phyloP scores from a whole-genome alignment of 1,140 invertebrate species.

The Caenorhabditis latens region DNA sequence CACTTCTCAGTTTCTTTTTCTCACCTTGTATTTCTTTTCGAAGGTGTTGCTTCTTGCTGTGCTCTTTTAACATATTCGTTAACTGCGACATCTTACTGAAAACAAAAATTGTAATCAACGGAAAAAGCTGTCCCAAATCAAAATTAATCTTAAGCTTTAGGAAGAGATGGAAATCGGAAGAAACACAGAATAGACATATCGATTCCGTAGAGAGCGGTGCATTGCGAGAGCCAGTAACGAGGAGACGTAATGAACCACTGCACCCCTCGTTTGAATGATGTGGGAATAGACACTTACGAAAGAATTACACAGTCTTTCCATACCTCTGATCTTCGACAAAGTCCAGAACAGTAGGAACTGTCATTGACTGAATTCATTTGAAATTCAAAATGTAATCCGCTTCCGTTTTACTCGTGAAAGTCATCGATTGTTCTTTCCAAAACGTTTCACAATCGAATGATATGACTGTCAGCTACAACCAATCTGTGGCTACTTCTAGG shows the following conservation, averaged over 20 bases:
- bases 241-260: too few relatives aligned
- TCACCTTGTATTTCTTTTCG: slow-evolving; percentile 88
- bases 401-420: background rate
- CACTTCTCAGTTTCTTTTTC: background rate
- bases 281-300: too few relatives aligned
- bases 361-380: background rate
- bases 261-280: too few relatives aligned
- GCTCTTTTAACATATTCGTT: slow-evolving; percentile 82
- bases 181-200: too few relatives aligned
- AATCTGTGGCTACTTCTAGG: slow-evolving; percentile 58
- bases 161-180: too few relatives aligned
- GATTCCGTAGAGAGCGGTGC: too few relatives aligned
- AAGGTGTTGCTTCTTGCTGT: slow-evolving; percentile 84
- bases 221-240: too few relatives aligned
- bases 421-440: slow-evolving; percentile 4
- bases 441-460: background rate
- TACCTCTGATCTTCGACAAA: too few relatives aligned
- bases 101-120: slow-evolving; percentile 4
- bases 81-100: slow-evolving; percentile 55
- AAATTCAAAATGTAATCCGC: slow-evolving; percentile 30
- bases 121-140: background rate
- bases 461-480: slow-evolving; percentile 64
- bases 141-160: too few relatives aligned
- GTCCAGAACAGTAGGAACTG: background rate
- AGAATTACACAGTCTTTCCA: too few relatives aligned